phyloP scores from a whole-genome alignment of 2,888 invertebrate species.

The Pristionchus arcanus region DNA sequence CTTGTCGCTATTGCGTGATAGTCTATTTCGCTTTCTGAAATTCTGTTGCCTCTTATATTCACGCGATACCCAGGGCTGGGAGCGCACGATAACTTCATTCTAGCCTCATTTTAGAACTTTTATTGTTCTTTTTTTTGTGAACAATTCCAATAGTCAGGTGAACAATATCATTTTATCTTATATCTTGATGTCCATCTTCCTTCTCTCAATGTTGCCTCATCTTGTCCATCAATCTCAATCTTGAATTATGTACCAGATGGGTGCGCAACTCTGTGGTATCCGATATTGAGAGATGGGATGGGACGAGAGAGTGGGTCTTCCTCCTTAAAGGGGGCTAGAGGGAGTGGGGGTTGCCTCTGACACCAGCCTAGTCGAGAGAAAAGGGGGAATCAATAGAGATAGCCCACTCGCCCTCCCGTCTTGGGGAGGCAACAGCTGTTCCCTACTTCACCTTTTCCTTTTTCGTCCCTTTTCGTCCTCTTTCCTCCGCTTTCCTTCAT shows the following conservation, averaged over 20 bases:
- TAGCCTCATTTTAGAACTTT: neutral
- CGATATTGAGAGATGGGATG: neutral
- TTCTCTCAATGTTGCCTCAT: neutral
- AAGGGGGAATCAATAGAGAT: conserved; percentile 30
- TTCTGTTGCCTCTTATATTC: neutral
- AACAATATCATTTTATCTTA: neutral
- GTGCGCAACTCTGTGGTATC: neutral
- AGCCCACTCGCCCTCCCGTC: neutral
- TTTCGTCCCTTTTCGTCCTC: neutral
- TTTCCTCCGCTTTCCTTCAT: neutral
- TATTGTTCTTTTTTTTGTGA: neutral
- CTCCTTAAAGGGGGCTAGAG: conserved; percentile 24
- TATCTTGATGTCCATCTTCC: neutral
- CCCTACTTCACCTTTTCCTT: neutral
- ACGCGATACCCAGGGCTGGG: too few species aligned
- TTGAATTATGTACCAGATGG: conserved; percentile 36
- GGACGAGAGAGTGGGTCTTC: neutral
- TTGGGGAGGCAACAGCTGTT: conserved; percentile 20
- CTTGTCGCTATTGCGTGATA: neutral
- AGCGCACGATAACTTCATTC: too few species aligned
- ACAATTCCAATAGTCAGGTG: too few species aligned
- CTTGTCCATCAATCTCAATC: conserved; percentile 31
- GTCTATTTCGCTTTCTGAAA: neutral
- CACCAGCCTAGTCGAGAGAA: neutral
- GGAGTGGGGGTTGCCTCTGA: conserved; percentile 5